A percentile compares a stretch with the other conserved stretches of the same genome.
phyloP scores from a whole-genome alignment of 1,140 invertebrate genomes.

The Cotesia vestalis region DNA sequence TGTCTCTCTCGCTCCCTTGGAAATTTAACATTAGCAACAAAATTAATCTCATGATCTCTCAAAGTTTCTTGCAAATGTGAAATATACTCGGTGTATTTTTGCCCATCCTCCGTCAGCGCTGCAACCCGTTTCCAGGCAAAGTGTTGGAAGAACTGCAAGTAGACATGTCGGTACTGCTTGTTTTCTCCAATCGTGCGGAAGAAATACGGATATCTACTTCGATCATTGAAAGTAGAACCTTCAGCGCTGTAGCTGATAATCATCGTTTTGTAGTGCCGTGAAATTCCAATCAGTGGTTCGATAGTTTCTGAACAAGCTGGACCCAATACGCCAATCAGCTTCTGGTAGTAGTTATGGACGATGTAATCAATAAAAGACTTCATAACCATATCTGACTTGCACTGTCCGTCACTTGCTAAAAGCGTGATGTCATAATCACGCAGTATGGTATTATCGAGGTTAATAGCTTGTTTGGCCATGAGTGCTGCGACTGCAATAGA shows the following conservation, averaged over 20 bases:
- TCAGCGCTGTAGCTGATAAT: conserved; percentile 86
- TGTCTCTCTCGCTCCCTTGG: conserved; percentile 64
- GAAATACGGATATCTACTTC: conserved; percentile 81
- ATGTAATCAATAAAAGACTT: conserved; percentile 82
- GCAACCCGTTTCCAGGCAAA: conserved; percentile 78
- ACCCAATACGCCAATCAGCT: conserved; percentile 79
- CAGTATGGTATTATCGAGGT: conserved; percentile 70
- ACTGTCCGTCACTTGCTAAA: conserved; percentile 74
- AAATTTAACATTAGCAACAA: conserved; percentile 79
- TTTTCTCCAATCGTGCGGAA: conserved; percentile 86
- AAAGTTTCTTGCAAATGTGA: conserved; percentile 75
- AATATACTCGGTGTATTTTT: conserved; percentile 84
- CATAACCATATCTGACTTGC: conserved; percentile 80
- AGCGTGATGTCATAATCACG: conserved; percentile 73
- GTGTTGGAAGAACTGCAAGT: conserved; percentile 72
- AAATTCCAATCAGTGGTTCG: conserved; percentile 82
- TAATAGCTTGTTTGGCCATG: conserved; percentile 75
- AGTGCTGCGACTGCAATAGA: conserved; percentile 73
- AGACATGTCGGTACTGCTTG: conserved; percentile 77
- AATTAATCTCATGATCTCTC: conserved; percentile 70
- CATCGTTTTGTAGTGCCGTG: conserved; percentile 79
- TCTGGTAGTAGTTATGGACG: conserved; percentile 64
- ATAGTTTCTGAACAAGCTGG: conserved; percentile 87
- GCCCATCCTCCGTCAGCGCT: conserved; percentile 79
- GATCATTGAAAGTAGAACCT: conserved; percentile 75